Conservation (phyloP, 2,888 invertebrate genomes). For the Ganaspis brasiliensis region DNA sequence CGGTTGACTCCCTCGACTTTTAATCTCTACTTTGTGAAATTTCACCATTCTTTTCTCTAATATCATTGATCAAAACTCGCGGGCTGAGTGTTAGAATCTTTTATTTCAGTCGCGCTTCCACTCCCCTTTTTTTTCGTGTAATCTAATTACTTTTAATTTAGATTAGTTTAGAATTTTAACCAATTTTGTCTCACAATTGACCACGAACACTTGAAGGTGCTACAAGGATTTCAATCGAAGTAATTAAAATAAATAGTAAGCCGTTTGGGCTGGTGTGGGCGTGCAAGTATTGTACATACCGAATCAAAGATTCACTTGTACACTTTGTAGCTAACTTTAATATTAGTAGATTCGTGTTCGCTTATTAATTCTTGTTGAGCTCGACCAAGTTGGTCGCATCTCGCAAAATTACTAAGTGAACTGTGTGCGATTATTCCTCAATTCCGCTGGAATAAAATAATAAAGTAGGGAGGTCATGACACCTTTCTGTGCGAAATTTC, state of each 20-base stretch:
- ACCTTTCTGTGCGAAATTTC: constrained; percentile 62
- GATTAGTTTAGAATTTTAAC: not conserved
- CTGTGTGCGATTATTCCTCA: constrained; percentile 45
- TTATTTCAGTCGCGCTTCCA: constrained; percentile 33
- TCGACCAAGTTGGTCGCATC: constrained; percentile 52
- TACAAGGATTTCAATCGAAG: constrained; percentile 11
- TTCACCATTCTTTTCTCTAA: not conserved
- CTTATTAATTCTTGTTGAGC: constrained; percentile 60
- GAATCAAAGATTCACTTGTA: constrained; percentile 40
- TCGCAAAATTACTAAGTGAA: constrained; percentile 53
- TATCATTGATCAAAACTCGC: constrained; percentile 14
- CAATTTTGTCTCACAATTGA: not conserved
- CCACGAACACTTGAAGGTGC: constrained; percentile 14
- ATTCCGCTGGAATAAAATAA: constrained; percentile 42
- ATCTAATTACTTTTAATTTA: not conserved
- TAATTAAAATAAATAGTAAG: not conserved
- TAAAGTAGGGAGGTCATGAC: constrained; percentile 63
- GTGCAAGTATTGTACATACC: constrained; percentile 30
- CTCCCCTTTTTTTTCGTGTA: not conserved
- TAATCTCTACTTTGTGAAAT: not conserved
- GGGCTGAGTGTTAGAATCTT: constrained; percentile 27
- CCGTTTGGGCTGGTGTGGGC: not conserved
- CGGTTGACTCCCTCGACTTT: constrained; percentile 19
- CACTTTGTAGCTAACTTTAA: constrained; percentile 53
- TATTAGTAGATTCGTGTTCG: constrained; percentile 57